A percentile compares a stretch with the other conserved stretches of the same genome.
Conservation (phyloP, 2,888 invertebrate genomes). For the Cybosia mesomella region DNA sequence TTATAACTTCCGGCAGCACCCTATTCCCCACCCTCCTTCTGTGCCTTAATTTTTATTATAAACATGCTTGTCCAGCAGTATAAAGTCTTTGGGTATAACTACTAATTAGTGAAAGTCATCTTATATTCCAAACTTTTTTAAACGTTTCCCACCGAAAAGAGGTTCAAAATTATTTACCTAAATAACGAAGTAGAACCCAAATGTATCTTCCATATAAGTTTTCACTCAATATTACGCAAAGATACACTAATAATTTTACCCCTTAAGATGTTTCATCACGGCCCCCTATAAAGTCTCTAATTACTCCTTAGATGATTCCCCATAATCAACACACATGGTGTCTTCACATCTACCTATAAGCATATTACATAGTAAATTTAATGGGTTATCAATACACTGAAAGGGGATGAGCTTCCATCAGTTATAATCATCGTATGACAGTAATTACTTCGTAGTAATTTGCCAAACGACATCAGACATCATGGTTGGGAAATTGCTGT, state of each 20-base stretch:
- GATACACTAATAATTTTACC: constrained; percentile 43
- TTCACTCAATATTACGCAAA: constrained; percentile 31
- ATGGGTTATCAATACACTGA: constrained; percentile 45
- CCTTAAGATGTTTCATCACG: constrained; percentile 43
- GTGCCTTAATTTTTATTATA: too few species aligned
- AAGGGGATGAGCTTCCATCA: constrained; percentile 53
- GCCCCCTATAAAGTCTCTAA: constrained; percentile 49
- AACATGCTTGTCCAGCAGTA: too few species aligned
- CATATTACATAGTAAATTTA: constrained; percentile 21
- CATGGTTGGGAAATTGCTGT: background rate
- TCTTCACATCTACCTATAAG: constrained; percentile 20
- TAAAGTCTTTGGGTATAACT: too few species aligned
- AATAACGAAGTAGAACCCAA: background rate
- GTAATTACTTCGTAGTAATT: constrained; percentile 58
- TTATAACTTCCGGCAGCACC: too few species aligned
- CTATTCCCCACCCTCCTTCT: too few species aligned
- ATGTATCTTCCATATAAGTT: constrained; percentile 11
- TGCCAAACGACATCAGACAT: background rate
- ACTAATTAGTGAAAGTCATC: too few species aligned
- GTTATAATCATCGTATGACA: constrained; percentile 48
- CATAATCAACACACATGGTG: constrained; percentile 45
- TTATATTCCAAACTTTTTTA: too few species aligned
- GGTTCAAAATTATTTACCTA: background rate
- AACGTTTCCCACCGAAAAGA: background rate
- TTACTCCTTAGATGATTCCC: constrained; percentile 53